Conservation (phyloP, 2,797 vertebrate genomes). For the Enteromius anoplus region DNA sequence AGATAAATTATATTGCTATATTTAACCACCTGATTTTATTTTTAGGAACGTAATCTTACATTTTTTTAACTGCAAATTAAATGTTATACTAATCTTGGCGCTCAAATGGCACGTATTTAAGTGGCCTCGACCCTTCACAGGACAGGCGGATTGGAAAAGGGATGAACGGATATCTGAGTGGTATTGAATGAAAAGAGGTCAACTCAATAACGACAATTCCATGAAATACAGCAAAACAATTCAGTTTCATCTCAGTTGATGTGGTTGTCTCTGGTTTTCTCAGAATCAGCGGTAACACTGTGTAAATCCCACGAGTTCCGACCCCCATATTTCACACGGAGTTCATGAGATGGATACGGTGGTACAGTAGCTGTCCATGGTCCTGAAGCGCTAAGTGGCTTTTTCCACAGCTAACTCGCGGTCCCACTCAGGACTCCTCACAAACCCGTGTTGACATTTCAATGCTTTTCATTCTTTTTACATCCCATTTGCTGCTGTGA, state of each 20-base stretch:
- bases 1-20: background rate
- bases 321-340: slow-evolving; percentile 67
- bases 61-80: background rate
- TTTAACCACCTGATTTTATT: background rate
- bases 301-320: slow-evolving; percentile 38
- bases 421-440: slow-evolving; percentile 69
- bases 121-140: background rate
- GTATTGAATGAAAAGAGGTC: background rate
- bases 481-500: slow-evolving; percentile 73
- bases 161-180: background rate
- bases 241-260: background rate
- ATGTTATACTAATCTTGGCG: background rate
- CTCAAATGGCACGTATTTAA: background rate
- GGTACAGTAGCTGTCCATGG: slow-evolving; percentile 78
- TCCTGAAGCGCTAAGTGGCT: slow-evolving; percentile 78
- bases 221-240: slow-evolving; percentile 2
- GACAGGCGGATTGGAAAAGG: background rate
- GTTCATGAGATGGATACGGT: slow-evolving; percentile 68
- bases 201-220: slow-evolving; percentile 4
- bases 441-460: slow-evolving; percentile 76
- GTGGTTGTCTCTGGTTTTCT: background rate
- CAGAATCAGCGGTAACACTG: slow-evolving; percentile 16
- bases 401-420: slow-evolving; percentile 69
- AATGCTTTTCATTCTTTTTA: slow-evolving; percentile 74
- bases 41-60: background rate